Percentiles rank a stretch among this genome's conserved stretches.
Conservation (phyloP, 2,797 vertebrate genomes). For the Bradypodion ventrale region DNA sequence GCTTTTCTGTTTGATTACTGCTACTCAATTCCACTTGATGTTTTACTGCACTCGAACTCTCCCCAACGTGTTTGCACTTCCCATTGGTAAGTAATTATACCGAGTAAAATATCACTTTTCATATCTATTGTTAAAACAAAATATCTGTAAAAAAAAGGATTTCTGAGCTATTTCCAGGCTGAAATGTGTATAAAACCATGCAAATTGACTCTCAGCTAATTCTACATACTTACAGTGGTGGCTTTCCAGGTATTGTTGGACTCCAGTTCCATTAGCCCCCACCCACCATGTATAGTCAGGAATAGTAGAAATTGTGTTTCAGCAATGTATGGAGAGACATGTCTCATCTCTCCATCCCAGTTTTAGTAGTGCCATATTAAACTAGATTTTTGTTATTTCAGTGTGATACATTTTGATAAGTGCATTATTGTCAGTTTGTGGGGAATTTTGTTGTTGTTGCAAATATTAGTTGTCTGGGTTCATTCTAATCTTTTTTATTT, state of each 20-base stretch:
- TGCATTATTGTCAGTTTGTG: too few species aligned
- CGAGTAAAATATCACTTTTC: background rate
- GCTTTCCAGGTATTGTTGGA: background rate
- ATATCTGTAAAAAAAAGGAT: background rate
- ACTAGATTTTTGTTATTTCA: too few species aligned
- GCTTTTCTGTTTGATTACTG: constrained; percentile 87
- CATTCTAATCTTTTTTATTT: background rate
- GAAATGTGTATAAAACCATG: background rate
- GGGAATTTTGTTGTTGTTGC: background rate
- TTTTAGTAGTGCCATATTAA: background rate
- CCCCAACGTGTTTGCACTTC: constrained; percentile 91
- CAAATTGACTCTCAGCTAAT: background rate
- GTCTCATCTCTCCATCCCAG: too few species aligned
- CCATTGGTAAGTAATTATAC: constrained; percentile 80
- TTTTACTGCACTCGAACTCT: constrained; percentile 96
- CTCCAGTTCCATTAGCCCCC: background rate
- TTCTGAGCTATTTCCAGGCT: background rate
- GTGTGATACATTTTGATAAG: background rate
- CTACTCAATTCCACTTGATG: constrained; percentile 96
- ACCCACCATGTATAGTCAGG: background rate
- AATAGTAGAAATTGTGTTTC: background rate
- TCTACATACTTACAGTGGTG: background rate
- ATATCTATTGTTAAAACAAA: background rate
- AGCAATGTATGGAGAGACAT: background rate
- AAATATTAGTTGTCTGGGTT: constrained; percentile 14